phyloP scores from a whole-genome alignment of 37 sponge, comb jelly and placozoan genomes.

The Axinella damicornis region DNA sequence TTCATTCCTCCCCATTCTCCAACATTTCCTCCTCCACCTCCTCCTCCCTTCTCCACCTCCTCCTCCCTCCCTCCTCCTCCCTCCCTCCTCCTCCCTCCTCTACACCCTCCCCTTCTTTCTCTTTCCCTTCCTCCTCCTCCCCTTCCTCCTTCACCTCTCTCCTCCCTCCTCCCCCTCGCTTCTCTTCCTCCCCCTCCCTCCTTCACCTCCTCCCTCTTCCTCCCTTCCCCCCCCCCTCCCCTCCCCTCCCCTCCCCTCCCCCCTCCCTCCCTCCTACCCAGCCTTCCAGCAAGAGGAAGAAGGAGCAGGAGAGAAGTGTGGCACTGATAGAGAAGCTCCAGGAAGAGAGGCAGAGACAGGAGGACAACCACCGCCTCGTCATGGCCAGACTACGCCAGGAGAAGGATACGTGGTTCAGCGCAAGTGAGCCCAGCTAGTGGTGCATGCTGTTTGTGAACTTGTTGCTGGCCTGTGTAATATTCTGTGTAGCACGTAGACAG shows the following conservation, averaged over 20 bases:
- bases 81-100: no score
- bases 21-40: no score
- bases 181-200: slow-evolving; percentile 1
- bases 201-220: no score
- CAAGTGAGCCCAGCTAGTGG: slow-evolving; percentile 56
- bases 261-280: slow-evolving; percentile 22
- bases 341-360: slow-evolving; percentile 88
- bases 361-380: slow-evolving; percentile 88
- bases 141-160: not conserved
- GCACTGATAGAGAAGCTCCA: slow-evolving; percentile 85
- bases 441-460: not conserved
- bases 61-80: no score
- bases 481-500: not conserved
- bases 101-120: no score
- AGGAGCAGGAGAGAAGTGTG: slow-evolving; percentile 88
- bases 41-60: no score
- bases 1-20: no score
- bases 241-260: no score
- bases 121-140: not conserved
- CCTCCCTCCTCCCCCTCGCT: not conserved
- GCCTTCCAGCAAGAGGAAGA: slow-evolving; percentile 93
- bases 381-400: slow-evolving; percentile 77
- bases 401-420: slow-evolving; percentile 89
- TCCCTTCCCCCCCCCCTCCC: no score
- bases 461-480: no score